phyloP scores from a whole-genome alignment of 2,797 vertebrate genomes.

The Syncerus caffer region DNA sequence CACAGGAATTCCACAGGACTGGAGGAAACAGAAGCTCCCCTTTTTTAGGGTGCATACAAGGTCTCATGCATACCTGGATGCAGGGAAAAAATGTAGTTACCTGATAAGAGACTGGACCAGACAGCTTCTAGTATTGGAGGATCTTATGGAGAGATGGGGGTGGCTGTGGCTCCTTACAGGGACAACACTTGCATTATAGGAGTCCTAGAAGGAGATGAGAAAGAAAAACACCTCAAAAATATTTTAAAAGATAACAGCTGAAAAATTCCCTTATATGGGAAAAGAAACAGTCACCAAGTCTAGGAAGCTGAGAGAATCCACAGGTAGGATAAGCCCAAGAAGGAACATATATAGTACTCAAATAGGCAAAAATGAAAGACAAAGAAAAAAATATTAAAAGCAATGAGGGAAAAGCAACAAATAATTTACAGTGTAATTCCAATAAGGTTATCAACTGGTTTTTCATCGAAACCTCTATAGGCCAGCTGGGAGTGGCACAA shows the following conservation, averaged over 20 bases:
- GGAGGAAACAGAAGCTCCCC: not conserved
- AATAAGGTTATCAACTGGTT: not conserved
- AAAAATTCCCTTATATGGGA: not conserved
- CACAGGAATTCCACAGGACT: not conserved
- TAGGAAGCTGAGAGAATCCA: not conserved
- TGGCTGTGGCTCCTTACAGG: not conserved
- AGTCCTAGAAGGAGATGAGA: not conserved
- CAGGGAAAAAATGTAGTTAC: not conserved
- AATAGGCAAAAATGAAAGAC: not conserved
- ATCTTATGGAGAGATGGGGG: accelerated
- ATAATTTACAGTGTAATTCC: not conserved
- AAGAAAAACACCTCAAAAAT: not conserved
- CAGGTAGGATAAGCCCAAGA: not conserved
- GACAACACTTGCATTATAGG: not conserved
- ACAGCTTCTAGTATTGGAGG: not conserved
- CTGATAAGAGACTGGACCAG: not conserved
- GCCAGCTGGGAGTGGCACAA: too few species aligned
- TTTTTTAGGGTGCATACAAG: not conserved
- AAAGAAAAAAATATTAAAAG: not conserved
- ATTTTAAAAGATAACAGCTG: not conserved
- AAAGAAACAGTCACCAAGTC: not conserved
- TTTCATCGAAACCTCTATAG: not conserved
- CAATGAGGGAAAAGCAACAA: not conserved
- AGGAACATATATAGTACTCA: not conserved
- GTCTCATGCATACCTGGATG: not conserved